Percentiles rank a stretch among this genome's conserved stretches.
phyloP scores from a whole-genome alignment of 2,888 invertebrate genomes.

The Tenthredo distinguenda region DNA sequence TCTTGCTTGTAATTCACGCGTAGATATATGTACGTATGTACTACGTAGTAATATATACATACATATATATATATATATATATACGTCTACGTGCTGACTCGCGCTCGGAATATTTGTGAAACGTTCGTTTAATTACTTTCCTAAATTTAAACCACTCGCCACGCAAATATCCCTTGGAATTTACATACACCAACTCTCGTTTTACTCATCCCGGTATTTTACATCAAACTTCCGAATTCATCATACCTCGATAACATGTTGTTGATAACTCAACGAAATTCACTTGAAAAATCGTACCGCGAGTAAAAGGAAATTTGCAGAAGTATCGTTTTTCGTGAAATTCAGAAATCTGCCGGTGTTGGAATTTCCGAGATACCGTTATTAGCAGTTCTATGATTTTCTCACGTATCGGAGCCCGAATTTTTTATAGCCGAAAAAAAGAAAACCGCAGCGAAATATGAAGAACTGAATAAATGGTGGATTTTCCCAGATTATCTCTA shows the following conservation, averaged over 20 bases:
- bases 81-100: background rate
- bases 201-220: background rate
- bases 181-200: background rate
- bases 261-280: background rate
- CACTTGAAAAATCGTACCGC: background rate
- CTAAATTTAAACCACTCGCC: background rate
- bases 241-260: background rate
- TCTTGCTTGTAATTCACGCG: background rate
- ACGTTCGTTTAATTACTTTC: conserved; percentile 21
- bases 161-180: background rate
- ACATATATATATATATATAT: background rate
- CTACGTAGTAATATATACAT: background rate
- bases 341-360: background rate
- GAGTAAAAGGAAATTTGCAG: too few relatives aligned
- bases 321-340: background rate
- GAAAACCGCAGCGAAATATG: background rate
- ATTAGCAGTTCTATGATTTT: too few relatives aligned
- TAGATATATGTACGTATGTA: background rate
- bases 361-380: too few relatives aligned
- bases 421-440: background rate
- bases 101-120: background rate
- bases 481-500: background rate
- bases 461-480: too few relatives aligned
- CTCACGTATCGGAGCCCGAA: too few relatives aligned
- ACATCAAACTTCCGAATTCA: background rate